phyloP scores from a whole-genome alignment of 1,140 invertebrate species.

The Drosophila miranda region DNA sequence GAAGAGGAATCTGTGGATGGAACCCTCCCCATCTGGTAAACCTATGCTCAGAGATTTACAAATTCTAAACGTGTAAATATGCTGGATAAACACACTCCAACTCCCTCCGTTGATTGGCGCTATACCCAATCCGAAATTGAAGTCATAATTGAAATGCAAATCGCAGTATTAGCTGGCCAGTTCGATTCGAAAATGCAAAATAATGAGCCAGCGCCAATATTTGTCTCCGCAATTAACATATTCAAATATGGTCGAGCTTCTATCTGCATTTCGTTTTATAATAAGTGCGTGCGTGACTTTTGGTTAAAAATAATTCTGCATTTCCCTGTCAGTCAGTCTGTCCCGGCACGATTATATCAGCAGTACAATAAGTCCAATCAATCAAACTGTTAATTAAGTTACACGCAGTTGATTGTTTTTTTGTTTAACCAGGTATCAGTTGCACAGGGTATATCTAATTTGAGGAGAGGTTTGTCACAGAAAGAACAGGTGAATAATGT shows the following conservation, averaged over 20 bases:
- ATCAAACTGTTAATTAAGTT: slow-evolving; percentile 80
- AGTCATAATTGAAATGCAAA: slow-evolving; percentile 62
- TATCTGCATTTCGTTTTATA: slow-evolving; percentile 47
- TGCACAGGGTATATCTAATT: too few relatives aligned
- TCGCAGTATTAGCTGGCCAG: slow-evolving; percentile 8
- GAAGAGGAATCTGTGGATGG: too few relatives aligned
- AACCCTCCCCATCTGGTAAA: too few relatives aligned
- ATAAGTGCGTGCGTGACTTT: slow-evolving; percentile 76
- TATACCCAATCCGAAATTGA: slow-evolving; percentile 17
- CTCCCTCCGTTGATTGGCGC: slow-evolving; percentile 11
- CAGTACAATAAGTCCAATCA: slow-evolving; percentile 64
- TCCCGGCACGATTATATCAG: slow-evolving; percentile 48
- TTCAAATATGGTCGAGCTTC: slow-evolving; percentile 10
- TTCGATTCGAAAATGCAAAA: slow-evolving; percentile 35
- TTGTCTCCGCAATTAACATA: slow-evolving; percentile 69
- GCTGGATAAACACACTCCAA: not conserved
- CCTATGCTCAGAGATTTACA: too few relatives aligned
- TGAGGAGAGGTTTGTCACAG: too few relatives aligned
- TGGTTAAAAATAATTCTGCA: slow-evolving; percentile 57
- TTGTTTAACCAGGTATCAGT: too few relatives aligned
- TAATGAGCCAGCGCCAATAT: slow-evolving; percentile 57
- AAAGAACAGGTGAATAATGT: too few relatives aligned
- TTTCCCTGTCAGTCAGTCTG: slow-evolving; percentile 8
- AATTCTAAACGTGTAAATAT: too few relatives aligned
- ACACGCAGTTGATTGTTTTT: slow-evolving; percentile 33